A percentile compares a stretch with the other conserved stretches of the same genome.
Conservation (phyloP, 2,888 invertebrate genomes). For the Eristalinus aeneus region DNA sequence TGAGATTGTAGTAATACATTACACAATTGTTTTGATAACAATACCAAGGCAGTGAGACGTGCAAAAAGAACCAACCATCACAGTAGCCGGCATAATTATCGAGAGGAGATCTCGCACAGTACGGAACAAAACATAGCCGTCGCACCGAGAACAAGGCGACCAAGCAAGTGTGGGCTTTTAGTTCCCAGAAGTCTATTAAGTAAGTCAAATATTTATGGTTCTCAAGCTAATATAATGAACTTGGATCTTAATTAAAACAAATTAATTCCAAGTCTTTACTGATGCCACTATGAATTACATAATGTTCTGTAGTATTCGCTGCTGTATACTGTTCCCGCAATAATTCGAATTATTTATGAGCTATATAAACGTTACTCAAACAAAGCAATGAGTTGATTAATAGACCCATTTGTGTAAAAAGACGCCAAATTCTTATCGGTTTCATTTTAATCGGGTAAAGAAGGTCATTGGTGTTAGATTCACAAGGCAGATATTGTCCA, state of each 20-base stretch:
- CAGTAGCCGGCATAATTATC: slow-evolving; percentile 62
- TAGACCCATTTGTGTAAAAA: neutral
- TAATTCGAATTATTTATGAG: neutral
- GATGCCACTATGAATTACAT: slow-evolving; percentile 36
- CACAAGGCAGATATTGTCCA: neutral
- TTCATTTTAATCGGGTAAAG: neutral
- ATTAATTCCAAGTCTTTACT: slow-evolving; percentile 38
- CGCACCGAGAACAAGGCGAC: neutral
- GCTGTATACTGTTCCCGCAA: neutral
- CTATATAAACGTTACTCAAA: neutral
- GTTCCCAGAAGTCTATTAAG: slow-evolving; percentile 30
- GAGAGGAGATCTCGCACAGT: slow-evolving; percentile 30
- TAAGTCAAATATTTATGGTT: slow-evolving; percentile 40
- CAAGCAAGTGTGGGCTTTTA: slow-evolving; percentile 23
- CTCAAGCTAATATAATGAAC: slow-evolving; percentile 24
- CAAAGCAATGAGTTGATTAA: neutral
- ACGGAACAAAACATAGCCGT: slow-evolving; percentile 9
- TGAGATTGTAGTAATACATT: slow-evolving; percentile 39
- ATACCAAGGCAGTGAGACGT: slow-evolving; percentile 49
- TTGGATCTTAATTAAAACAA: slow-evolving; percentile 52
- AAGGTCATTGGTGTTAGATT: neutral
- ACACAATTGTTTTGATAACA: slow-evolving; percentile 59
- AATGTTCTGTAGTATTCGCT: slow-evolving; percentile 11
- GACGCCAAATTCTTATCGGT: neutral
- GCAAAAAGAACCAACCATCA: slow-evolving; percentile 12